Percentiles rank a stretch among this genome's conserved stretches.
These are phyloP conservation scores for Laticauda laticaudata DNA, from an alignment of 2,113 vertebrate species.

Conservation along the genomic window DNA sequence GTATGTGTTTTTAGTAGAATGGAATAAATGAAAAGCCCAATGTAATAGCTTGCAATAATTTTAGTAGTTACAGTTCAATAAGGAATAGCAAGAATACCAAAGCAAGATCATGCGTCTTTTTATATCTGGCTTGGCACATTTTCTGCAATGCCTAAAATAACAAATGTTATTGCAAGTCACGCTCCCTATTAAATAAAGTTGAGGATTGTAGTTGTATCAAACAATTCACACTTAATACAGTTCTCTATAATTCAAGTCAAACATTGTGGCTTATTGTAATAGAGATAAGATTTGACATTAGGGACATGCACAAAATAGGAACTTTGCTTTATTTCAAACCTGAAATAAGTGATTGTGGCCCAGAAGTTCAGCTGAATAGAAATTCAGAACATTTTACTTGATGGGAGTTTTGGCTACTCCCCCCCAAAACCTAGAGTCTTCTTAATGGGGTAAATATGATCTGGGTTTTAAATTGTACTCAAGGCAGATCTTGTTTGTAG, in stretches of 20 bases:
- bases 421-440: background rate
- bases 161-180: background rate
- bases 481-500: background rate
- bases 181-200: background rate
- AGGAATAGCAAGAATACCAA: background rate
- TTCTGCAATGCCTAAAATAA: background rate
- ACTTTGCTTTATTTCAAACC: background rate
- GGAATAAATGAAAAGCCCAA: background rate
- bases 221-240: background rate
- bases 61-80: background rate
- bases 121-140: background rate
- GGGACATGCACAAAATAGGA: background rate
- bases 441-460: background rate
- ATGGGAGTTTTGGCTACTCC: background rate
- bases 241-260: background rate
- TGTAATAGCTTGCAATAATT: no score
- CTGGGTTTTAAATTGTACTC: background rate
- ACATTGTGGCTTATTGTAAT: background rate
- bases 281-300: background rate
- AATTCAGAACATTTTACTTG: background rate
- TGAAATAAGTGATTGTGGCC: background rate
- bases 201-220: background rate
- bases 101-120: background rate
- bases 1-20: no score
- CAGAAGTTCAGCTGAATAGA: background rate